These are phyloP conservation scores for Sarcophaga subvicina DNA, from an alignment of 2,888 invertebrate species.

Conservation along the genomic window DNA sequence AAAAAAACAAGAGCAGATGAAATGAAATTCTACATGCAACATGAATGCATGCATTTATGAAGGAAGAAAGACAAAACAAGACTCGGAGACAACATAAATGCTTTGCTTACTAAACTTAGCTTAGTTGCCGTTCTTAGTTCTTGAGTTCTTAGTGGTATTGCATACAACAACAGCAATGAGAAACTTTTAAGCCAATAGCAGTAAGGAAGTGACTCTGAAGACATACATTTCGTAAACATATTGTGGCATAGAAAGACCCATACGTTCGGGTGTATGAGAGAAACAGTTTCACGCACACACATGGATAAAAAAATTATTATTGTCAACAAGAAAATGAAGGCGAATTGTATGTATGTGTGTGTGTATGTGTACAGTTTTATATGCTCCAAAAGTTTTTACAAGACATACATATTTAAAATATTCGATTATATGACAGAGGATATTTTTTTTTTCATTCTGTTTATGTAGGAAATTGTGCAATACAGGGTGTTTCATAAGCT, in stretches of 20 bases:
- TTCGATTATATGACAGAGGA: constrained; percentile 47
- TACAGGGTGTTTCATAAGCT: too few relatives aligned
- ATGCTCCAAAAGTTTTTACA: constrained; percentile 43
- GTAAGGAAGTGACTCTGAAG: neutral
- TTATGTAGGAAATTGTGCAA: neutral
- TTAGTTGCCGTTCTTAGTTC: neutral
- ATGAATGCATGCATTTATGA: constrained; percentile 48
- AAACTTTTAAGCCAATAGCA: neutral
- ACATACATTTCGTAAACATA: neutral
- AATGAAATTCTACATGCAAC: constrained; percentile 20
- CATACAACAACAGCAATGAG: too few relatives aligned
- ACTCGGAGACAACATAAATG: constrained; percentile 33
- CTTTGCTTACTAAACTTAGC: constrained; percentile 22
- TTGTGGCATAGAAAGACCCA: neutral
- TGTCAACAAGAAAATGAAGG: neutral
- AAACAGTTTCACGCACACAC: neutral
- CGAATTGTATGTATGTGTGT: neutral
- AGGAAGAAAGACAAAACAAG: neutral
- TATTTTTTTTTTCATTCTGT: constrained; percentile 10
- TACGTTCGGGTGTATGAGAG: neutral
- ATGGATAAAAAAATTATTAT: neutral
- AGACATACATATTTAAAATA: constrained; percentile 42
- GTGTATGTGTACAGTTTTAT: constrained; percentile 10
- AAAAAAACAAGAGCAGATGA: constrained; percentile 4
- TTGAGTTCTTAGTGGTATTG: too few relatives aligned